These are phyloP conservation scores for Ophthalmotilapia sp. DNA, from an alignment of 2,113 vertebrate species.

Conservation along the genomic window DNA sequence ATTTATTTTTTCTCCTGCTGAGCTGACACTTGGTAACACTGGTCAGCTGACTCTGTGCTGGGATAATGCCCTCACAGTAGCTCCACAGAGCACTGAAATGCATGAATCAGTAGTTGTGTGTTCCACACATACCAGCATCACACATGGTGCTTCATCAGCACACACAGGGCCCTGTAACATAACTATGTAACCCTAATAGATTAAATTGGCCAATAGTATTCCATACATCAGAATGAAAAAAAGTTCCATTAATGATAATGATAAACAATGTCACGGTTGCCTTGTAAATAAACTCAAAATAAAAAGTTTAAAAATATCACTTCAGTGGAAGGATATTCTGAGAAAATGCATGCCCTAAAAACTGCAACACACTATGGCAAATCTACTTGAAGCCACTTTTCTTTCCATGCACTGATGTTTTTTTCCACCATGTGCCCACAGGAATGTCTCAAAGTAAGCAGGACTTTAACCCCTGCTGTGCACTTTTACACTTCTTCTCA, in stretches of 20 bases:
- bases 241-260: neutral
- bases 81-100: slow-evolving; percentile 5
- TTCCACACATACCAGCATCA: slow-evolving; percentile 47
- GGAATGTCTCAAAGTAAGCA: slow-evolving; percentile 47
- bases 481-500: neutral
- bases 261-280: neutral
- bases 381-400: neutral
- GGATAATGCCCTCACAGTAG: slow-evolving; percentile 18
- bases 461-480: slow-evolving; percentile 10
- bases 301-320: neutral
- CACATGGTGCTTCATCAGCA: slow-evolving; percentile 44
- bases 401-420: neutral
- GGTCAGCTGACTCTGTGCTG: slow-evolving; percentile 20
- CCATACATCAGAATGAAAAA: neutral
- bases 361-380: neutral
- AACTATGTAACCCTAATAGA: neutral
- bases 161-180: neutral
- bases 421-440: slow-evolving; percentile 14
- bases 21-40: neutral
- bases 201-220: neutral
- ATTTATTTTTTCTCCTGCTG: neutral
- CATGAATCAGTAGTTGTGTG: slow-evolving; percentile 51
- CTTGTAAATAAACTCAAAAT: neutral
- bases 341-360: neutral
- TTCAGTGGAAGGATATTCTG: neutral